Base-by-base conservation (phyloP, 2,888 invertebrate genomes). In the Galerucella pusilla region DNA sequence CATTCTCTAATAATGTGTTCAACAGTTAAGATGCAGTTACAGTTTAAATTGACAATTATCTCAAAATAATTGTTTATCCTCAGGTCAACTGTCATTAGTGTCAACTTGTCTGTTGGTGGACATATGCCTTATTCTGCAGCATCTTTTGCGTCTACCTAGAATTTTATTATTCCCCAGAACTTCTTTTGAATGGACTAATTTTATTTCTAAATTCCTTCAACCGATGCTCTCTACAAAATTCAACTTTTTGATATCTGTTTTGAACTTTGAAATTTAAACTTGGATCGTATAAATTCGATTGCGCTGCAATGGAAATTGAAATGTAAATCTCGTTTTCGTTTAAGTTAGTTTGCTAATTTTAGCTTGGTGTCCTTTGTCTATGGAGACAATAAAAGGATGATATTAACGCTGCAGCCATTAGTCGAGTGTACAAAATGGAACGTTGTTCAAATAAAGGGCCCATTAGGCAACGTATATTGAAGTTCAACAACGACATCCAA, bases 201-300 rank as follows among this genome's bases (percentile, higher is more conserved):
- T 20, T 46, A 65, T 65, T 65, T 65, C 20, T n/a, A 5, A 42
- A 65, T 49, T 49, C 35, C n/a, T 20, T 54, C 42, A 71, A 65
- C 64, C 59, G 59, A 11, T 66, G 20, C 35, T 45, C 64, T 57
- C 64, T 5, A 46, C 45, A n/a, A 4, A 45, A 65, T 57, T 20
- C 59, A 42, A 57, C 66, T 46, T 71, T 71, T 71, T 66, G 71
- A 65, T 71, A 66, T 59, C 65, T 65, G 59, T 45, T 71, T 12
- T 71, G 20, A 71, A 71, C 57, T 71, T 71, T 57, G 65, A 66
- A 71, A 42, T 71, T 71, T 59, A 65, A 71, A 71, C 54, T 71
- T 71, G 45, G 35, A n/a, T 20, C 57, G 46, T 1, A 61, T 60
- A 49, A 61, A 49, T 46, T 9, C 14, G 49, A 49, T 35, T 20